phyloP scores from a whole-genome alignment of 2,797 vertebrate genomes.

The Arrhamphus sclerolepis region DNA sequence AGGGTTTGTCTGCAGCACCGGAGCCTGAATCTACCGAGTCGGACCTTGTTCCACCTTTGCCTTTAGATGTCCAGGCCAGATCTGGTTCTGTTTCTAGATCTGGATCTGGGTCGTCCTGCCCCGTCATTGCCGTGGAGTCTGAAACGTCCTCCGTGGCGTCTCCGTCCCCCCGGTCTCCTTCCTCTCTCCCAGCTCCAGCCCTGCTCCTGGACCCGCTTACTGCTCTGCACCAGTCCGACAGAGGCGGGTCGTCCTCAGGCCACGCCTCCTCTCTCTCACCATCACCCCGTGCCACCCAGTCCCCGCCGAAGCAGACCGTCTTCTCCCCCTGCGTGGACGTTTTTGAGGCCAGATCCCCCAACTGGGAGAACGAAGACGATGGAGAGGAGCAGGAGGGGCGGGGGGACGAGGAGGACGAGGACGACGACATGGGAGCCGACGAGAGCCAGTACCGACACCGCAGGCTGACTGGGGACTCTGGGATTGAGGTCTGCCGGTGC shows the following conservation, averaged over 20 bases:
- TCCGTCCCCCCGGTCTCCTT: slow-evolving; percentile 34
- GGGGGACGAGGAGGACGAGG: slow-evolving; percentile 66
- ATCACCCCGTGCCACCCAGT: slow-evolving; percentile 70
- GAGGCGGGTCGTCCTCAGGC: slow-evolving; percentile 56
- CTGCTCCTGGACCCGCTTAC: slow-evolving; percentile 64
- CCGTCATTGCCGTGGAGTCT: slow-evolving; percentile 60
- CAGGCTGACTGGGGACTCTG: slow-evolving; percentile 89
- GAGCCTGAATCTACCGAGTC: background rate
- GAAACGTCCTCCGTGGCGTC: slow-evolving; percentile 19
- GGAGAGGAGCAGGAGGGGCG: slow-evolving; percentile 37
- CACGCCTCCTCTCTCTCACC: slow-evolving; percentile 66
- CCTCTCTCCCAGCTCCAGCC: slow-evolving; percentile 33
- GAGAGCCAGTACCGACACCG: slow-evolving; percentile 86
- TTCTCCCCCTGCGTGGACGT: slow-evolving; percentile 84
- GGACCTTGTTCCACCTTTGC: slow-evolving; percentile 16
- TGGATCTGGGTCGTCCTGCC: slow-evolving; percentile 38
- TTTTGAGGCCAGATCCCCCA: slow-evolving; percentile 72
- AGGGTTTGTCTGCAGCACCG: slow-evolving; percentile 5
- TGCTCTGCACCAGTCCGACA: slow-evolving; percentile 51
- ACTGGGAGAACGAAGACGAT: slow-evolving; percentile 59
- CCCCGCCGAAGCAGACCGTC: slow-evolving; percentile 76
- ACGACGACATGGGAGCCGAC: slow-evolving; percentile 79
- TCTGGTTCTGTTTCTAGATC: slow-evolving; percentile 12
- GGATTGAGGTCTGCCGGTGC: slow-evolving; percentile 90
- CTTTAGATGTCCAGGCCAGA: slow-evolving; percentile 25